Conservation (phyloP, 2,888 invertebrate genomes). For the Erebia ligea region DNA sequence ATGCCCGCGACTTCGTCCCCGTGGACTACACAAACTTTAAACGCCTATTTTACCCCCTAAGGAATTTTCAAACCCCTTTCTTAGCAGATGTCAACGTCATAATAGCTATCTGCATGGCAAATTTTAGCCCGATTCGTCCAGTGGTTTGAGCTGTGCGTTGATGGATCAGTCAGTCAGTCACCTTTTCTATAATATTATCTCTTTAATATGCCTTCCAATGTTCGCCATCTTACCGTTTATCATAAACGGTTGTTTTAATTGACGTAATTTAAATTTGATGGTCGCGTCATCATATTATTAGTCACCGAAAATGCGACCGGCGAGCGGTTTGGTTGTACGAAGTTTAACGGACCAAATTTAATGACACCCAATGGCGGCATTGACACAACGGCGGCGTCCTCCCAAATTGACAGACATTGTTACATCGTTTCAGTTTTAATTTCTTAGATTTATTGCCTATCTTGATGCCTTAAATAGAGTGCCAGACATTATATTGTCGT, state of each 20-base stretch:
- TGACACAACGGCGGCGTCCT: neutral
- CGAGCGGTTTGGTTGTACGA: conserved; percentile 9
- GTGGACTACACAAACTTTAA: too few species aligned
- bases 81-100: too few species aligned
- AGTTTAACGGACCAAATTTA: conserved; percentile 32
- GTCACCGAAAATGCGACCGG: conserved; percentile 9
- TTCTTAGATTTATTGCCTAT: neutral
- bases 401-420: conserved; percentile 10
- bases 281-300: conserved; percentile 3
- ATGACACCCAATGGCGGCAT: conserved; percentile 28
- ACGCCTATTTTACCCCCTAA: too few species aligned
- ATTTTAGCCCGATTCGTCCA: too few species aligned
- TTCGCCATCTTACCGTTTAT: neutral
- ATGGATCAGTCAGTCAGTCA: too few species aligned
- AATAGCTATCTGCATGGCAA: too few species aligned
- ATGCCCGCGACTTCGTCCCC: too few species aligned
- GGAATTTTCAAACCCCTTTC: too few species aligned
- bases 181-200: too few species aligned
- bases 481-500: neutral
- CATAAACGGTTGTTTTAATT: neutral
- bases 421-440: neutral
- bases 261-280: conserved; percentile 1
- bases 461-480: neutral
- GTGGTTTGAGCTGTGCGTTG: too few species aligned
- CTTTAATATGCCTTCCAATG: too few species aligned